A percentile compares a stretch with the other conserved stretches of the same genome.
Conservation (phyloP, 2,797 vertebrate genomes). For the Mormyrus hasselquistii region DNA sequence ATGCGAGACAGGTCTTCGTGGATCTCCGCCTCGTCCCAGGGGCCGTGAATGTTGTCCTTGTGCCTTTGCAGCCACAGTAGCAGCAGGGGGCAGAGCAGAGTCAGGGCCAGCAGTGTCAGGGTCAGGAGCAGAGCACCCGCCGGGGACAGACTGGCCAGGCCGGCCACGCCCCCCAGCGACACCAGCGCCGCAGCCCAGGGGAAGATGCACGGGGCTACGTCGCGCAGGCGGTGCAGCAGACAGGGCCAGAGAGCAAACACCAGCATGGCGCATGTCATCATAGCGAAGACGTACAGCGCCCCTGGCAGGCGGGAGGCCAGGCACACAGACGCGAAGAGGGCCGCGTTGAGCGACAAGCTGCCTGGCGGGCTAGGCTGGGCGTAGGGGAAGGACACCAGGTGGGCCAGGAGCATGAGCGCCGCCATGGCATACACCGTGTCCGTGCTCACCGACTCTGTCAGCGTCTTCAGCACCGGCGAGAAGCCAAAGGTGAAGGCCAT, state of each 20-base stretch:
- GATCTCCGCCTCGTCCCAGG: conserved; percentile 97
- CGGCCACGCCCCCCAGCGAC: conserved; percentile 63
- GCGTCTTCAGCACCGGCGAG: conserved; percentile 87
- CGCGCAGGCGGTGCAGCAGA: conserved; percentile 81
- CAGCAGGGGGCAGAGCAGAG: conserved; percentile 80
- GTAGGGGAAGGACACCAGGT: conserved; percentile 87
- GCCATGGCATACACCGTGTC: conserved; percentile 98
- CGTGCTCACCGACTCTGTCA: conserved; percentile 92
- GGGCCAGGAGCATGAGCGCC: conserved; percentile 87
- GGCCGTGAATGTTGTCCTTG: conserved; percentile 96
- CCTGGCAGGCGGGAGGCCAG: conserved; percentile 85
- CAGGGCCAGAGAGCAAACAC: conserved; percentile 95
- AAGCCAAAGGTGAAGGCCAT: conserved; percentile 92
- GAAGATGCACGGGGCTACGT: conserved; percentile 61
- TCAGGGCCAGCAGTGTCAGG: conserved; percentile 67
- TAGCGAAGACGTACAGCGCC: conserved; percentile 84
- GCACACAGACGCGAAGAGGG: conserved; percentile 92
- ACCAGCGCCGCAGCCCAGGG: conserved; percentile 71
- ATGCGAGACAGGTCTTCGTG: conserved; percentile 84
- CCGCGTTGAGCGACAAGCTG: conserved; percentile 91
- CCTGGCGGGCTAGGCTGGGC: conserved; percentile 72
- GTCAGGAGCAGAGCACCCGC: conserved; percentile 75
- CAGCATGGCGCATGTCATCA: conserved; percentile 88
- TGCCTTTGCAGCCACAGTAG: conserved; percentile 82
- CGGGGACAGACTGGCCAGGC: conserved; percentile 64